These are phyloP conservation scores for Gopherus evgoodei DNA, from an alignment of 2,113 vertebrate species.

Conservation along the genomic window DNA sequence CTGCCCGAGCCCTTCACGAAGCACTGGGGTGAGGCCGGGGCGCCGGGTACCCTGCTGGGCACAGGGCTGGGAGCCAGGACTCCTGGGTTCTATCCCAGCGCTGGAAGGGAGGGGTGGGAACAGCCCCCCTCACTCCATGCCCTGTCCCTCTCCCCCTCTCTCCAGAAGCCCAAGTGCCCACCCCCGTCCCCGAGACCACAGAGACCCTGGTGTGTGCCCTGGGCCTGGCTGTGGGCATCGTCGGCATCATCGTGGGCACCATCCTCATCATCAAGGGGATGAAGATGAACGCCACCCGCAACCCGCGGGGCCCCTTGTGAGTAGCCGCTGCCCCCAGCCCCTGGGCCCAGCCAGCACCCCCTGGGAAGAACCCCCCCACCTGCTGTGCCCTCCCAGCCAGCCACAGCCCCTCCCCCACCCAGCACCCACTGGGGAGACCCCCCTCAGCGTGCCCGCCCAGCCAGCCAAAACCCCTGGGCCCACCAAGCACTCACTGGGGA, in stretches of 20 bases:
- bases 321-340: not conserved
- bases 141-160: too few relatives aligned
- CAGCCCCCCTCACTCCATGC: fast-evolving
- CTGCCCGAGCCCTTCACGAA: not conserved
- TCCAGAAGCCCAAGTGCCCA: conserved; percentile 50
- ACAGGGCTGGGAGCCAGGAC: not conserved
- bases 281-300: not conserved
- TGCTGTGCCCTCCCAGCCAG: too few relatives aligned
- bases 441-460: too few relatives aligned
- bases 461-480: too few relatives aligned
- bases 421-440: too few relatives aligned
- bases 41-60: too few relatives aligned
- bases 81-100: not conserved
- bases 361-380: not conserved
- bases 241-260: conserved; percentile 51
- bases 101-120: not conserved
- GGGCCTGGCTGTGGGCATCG: conserved; percentile 64
- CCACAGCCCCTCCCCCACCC: too few relatives aligned
- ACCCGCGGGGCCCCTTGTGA: conserved; percentile 44
- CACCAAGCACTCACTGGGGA: too few relatives aligned
- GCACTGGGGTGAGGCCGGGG: conserved; percentile 54
- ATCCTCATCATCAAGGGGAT: conserved; percentile 57
- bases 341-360: too few relatives aligned
- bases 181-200: conserved; percentile 46
- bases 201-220: conserved; percentile 67